Evolutionary conservation across 2,113 vertebrate genomes (phyloP).

Genomic region (Sclerurus mexicanus): DNA sequence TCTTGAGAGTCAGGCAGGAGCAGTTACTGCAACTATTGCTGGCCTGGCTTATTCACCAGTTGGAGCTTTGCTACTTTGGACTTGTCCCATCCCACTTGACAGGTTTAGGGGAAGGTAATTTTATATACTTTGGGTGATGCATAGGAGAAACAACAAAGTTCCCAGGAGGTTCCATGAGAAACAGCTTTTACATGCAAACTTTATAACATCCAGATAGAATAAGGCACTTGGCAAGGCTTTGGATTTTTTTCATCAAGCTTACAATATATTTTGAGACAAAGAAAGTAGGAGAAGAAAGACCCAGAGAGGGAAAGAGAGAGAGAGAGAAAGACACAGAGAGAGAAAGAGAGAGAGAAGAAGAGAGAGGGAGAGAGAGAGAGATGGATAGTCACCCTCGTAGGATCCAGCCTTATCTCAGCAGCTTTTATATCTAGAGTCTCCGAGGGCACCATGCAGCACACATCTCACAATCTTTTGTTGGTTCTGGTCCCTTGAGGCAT

Average conservation of each 20-base stretch:
- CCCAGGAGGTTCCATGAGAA: neutral
- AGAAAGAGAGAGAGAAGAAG: neutral
- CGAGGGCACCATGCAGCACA: neutral
- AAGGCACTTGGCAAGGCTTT: neutral
- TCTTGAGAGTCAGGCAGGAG: neutral
- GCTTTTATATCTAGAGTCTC: neutral
- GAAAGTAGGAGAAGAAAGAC: no score
- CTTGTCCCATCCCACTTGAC: fast-evolving
- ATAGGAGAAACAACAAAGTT: neutral
- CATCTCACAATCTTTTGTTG: neutral
- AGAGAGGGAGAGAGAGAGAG: no score
- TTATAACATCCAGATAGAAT: neutral
- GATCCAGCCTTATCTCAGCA: neutral
- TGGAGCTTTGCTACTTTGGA: neutral
- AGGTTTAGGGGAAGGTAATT: neutral
- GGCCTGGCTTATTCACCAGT: neutral
- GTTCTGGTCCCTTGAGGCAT: neutral
- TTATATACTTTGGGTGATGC: fast-evolving
- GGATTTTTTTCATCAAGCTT: neutral
- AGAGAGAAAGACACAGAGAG: no score
- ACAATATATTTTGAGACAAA: neutral
- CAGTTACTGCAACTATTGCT: neutral
- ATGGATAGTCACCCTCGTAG: neutral
- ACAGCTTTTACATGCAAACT: neutral
- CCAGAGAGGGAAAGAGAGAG: neutral